phyloP scores from a whole-genome alignment of 2,797 vertebrate genomes.

The Cuniculus paca region DNA sequence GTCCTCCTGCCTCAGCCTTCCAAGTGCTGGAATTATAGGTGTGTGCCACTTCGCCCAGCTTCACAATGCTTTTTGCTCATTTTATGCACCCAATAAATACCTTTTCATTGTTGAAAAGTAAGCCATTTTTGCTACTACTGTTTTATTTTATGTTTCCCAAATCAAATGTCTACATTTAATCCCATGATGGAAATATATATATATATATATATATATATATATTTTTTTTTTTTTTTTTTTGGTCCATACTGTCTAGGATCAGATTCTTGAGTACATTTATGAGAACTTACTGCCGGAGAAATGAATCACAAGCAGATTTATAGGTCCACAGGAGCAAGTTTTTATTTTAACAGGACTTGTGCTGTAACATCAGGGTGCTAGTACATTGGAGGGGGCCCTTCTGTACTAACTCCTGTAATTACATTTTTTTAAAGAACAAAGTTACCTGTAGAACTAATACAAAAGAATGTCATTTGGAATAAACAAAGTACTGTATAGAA shows the following conservation, averaged over 20 bases:
- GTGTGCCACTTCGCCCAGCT: not conserved
- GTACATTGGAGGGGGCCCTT: not conserved
- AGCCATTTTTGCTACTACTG: slow-evolving; percentile 37
- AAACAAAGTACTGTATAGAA: not conserved
- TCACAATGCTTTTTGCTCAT: not conserved
- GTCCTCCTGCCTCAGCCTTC: not conserved
- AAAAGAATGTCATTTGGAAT: slow-evolving; percentile 8
- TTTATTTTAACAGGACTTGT: not conserved
- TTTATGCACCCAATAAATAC: not conserved
- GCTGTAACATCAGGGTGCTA: not conserved
- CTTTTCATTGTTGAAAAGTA: slow-evolving; percentile 27
- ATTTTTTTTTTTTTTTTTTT: too few species aligned
- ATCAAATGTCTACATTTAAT: not conserved
- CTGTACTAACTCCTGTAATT: not conserved
- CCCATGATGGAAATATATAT: not conserved
- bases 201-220: too few species aligned
- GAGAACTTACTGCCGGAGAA: not conserved
- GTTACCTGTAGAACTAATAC: not conserved
- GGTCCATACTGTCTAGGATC: not conserved
- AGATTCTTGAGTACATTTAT: not conserved
- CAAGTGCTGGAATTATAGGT: not conserved
- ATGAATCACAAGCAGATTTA: not conserved
- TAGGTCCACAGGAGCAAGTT: not conserved
- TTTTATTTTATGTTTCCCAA: slow-evolving; percentile 1
- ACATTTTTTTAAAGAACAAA: slow-evolving; percentile 33